Conservation (phyloP, 2,888 invertebrate genomes). For the Tetranychus truncatus region DNA sequence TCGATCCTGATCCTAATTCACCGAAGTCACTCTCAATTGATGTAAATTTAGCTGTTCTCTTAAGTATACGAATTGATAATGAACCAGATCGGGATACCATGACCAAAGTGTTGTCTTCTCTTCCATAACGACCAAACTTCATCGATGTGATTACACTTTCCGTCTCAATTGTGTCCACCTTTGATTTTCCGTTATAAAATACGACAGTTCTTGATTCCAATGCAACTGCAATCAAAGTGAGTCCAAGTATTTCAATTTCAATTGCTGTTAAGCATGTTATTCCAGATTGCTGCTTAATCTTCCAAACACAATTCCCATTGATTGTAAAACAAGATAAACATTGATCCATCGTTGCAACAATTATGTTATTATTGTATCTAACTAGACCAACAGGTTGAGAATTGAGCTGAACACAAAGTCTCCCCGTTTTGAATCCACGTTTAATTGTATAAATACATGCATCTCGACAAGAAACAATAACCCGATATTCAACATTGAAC, state of each 20-base stretch:
- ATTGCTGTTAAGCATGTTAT: conserved; percentile 36
- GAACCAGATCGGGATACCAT: conserved; percentile 63
- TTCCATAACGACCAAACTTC: conserved; percentile 72
- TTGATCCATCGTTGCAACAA: conserved; percentile 62
- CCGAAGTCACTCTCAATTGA: conserved; percentile 21
- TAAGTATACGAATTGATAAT: conserved; percentile 68
- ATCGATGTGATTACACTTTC: conserved; percentile 55
- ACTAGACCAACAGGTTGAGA: conserved; percentile 59
- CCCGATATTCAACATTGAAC: conserved; percentile 72
- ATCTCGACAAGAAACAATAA: conserved; percentile 61
- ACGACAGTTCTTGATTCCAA: conserved; percentile 41
- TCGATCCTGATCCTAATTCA: conserved; percentile 26
- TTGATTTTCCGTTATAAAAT: conserved; percentile 51
- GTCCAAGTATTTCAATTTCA: conserved; percentile 49
- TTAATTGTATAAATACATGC: conserved; percentile 42
- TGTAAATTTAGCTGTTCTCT: conserved; percentile 69
- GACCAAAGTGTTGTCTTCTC: conserved; percentile 79
- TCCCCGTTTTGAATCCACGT: conserved; percentile 35
- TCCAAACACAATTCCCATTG: conserved; percentile 71
- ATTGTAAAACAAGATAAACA: conserved; percentile 60
- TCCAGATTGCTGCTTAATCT: conserved; percentile 41
- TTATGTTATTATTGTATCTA: conserved; percentile 53
- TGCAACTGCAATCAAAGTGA: conserved; percentile 44
- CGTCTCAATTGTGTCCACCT: conserved; percentile 57
- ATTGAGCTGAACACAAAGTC: conserved; percentile 41